Conservation (phyloP, 2,888 invertebrate genomes). For the Ceriagrion tenellum region DNA sequence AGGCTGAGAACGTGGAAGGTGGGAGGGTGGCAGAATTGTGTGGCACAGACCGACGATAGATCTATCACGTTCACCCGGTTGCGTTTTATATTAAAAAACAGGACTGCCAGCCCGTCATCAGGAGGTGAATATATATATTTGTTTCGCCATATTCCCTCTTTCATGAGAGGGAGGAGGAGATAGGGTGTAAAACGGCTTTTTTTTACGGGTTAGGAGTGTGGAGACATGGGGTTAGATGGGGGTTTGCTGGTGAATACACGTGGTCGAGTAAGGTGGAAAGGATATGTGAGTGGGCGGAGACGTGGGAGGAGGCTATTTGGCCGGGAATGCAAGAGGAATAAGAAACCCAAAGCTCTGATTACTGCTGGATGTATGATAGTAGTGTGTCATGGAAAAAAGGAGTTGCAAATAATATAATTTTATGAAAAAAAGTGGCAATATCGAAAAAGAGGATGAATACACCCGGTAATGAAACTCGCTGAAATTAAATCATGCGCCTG, state of each 20-base stretch:
- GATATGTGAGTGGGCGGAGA: not conserved
- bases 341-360: not conserved
- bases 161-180: too few relatives aligned
- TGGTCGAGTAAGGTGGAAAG: not conserved
- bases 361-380: not conserved
- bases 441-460: too few relatives aligned
- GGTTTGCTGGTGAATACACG: not conserved
- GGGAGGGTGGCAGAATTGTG: not conserved
- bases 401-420: not conserved
- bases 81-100: conserved; percentile 62
- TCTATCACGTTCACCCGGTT: conserved; percentile 64
- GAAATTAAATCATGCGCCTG: too few relatives aligned
- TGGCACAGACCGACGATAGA: conserved; percentile 61
- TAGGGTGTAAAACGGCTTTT: conserved; percentile 37
- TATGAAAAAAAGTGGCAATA: not conserved
- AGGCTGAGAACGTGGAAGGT: not conserved
- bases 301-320: not conserved
- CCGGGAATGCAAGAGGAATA: not conserved
- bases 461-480: too few relatives aligned
- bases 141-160: conserved; percentile 40
- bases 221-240: not conserved
- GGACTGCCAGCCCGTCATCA: conserved; percentile 52
- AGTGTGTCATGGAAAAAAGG: not conserved
- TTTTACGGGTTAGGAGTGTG: not conserved
- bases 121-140: conserved; percentile 63